These are phyloP conservation scores for Tribolium castaneum DNA, from an alignment of 1,140 invertebrate species.

Conservation along the genomic window DNA sequence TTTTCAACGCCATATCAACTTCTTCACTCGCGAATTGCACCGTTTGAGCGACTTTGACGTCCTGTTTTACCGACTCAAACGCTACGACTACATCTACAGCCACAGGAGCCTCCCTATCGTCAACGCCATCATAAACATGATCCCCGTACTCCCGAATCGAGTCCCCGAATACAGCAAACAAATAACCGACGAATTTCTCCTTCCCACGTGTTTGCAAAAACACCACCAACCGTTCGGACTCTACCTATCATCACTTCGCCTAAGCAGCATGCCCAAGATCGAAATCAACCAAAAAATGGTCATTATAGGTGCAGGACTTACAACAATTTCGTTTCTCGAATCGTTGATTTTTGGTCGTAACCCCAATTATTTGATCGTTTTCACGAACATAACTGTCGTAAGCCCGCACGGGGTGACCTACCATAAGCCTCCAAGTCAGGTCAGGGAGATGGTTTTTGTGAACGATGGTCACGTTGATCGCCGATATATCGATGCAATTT, in stretches of 20 bases:
- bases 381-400: constrained; percentile 73
- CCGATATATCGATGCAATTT: constrained; percentile 66
- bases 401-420: constrained; percentile 72
- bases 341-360: constrained; percentile 72
- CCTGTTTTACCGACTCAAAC: constrained; percentile 67
- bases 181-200: constrained; percentile 34
- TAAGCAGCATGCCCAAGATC: constrained; percentile 64
- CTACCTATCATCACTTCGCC: constrained; percentile 64
- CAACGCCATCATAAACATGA: constrained; percentile 60
- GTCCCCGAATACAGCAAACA: constrained; percentile 55
- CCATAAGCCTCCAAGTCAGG: constrained; percentile 57
- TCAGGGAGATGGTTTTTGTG: constrained; percentile 65
- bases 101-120: constrained; percentile 51
- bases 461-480: constrained; percentile 66
- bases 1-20: constrained; percentile 52
- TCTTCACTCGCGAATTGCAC: constrained; percentile 65
- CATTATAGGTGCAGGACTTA: constrained; percentile 78
- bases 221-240: constrained; percentile 62
- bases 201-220: not conserved
- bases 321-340: constrained; percentile 76
- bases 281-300: constrained; percentile 75
- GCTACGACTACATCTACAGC: constrained; percentile 55
- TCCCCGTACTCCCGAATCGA: constrained; percentile 60
- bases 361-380: constrained; percentile 60
- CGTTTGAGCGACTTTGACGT: constrained; percentile 63